These are phyloP conservation scores for Megathymus violae DNA, from an alignment of 1,140 invertebrate genomes.

Conservation along the genomic window DNA sequence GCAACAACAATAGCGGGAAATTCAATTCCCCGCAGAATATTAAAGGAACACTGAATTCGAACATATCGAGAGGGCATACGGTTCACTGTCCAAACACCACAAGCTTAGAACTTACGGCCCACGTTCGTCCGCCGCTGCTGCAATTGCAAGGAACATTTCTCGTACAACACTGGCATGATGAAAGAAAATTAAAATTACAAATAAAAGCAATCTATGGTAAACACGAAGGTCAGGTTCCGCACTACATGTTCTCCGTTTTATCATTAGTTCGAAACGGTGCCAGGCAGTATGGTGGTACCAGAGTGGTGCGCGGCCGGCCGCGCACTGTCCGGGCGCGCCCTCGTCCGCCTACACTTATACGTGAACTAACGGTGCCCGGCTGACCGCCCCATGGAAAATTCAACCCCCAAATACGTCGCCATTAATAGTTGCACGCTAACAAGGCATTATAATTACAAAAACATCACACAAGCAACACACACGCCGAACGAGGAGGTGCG, in stretches of 20 bases:
- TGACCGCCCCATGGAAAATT: conserved; percentile 68
- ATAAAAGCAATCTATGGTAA: conserved; percentile 34
- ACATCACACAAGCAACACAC: conserved; percentile 33
- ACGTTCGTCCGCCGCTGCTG: conserved; percentile 52
- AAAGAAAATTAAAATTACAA: conserved; percentile 26
- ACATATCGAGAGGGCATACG: conserved; percentile 24
- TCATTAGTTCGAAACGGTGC: conserved; percentile 51
- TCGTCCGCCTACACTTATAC: conserved; percentile 66
- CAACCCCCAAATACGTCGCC: conserved; percentile 56
- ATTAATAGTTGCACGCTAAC: conserved; percentile 45
- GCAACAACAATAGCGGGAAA: conserved; percentile 42
- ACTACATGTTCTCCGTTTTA: conserved; percentile 62
- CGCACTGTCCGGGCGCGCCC: conserved; percentile 68
- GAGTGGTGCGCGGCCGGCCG: conserved; percentile 71
- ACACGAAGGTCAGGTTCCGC: conserved; percentile 57
- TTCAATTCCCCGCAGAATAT: conserved; percentile 34
- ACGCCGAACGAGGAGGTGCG: conserved; percentile 18
- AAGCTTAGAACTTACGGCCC: conserved; percentile 63
- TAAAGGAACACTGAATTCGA: conserved; percentile 30
- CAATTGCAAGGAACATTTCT: conserved; percentile 59
- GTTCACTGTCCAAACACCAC: conserved; percentile 29
- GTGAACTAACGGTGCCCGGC: conserved; percentile 46
- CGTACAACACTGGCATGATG: conserved; percentile 67
- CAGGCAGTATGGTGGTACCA: conserved; percentile 70
- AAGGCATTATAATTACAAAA: conserved; percentile 52